Evolutionary conservation across 2,113 vertebrate genomes (phyloP).

Genomic region (Platanista minor): DNA sequence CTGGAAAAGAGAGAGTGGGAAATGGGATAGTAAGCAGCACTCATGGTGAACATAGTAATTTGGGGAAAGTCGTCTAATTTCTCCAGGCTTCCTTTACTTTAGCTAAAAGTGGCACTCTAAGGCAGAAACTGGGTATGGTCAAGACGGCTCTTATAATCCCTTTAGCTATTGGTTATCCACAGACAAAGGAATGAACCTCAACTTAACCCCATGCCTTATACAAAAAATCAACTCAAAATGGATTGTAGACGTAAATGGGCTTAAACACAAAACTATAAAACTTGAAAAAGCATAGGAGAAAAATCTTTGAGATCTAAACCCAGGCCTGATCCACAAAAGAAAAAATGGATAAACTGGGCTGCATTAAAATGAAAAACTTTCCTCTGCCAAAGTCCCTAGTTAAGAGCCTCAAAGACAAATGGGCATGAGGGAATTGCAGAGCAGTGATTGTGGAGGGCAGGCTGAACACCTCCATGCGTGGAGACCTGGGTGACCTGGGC

Average conservation of each 20-base stretch:
- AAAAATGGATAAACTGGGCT: neutral
- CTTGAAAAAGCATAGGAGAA: neutral
- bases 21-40: neutral
- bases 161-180: neutral
- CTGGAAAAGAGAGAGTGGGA: neutral
- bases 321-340: neutral
- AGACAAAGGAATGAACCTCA: neutral
- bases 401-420: neutral
- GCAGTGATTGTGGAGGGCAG: neutral
- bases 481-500: neutral
- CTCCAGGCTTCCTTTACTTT: neutral
- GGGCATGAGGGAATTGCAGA: neutral
- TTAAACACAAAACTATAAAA: neutral
- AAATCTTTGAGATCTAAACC: neutral
- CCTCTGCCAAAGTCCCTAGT: neutral
- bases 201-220: neutral
- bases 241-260: neutral
- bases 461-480: fast-evolving
- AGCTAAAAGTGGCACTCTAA: neutral
- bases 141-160: neutral
- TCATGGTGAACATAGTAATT: neutral
- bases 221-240: neutral
- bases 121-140: neutral
- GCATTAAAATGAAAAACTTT: neutral
- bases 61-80: neutral